Base-by-base conservation (phyloP, 2,113 vertebrate species). In the Lepisosteus osseus region DNA sequence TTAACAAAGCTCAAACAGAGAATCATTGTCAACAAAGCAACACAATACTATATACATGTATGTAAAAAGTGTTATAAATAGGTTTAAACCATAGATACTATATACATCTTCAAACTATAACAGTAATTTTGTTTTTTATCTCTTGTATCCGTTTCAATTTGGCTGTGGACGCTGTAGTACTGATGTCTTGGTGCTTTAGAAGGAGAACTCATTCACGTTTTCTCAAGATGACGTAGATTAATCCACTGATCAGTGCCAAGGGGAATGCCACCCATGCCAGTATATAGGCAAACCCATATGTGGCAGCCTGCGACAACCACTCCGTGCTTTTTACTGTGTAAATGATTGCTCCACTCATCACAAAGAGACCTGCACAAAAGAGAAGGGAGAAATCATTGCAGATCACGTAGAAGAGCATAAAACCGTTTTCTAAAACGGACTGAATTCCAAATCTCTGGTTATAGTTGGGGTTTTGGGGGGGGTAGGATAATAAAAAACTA, bases 61-160 rank as follows among this genome's bases (percentile, higher is more conserved):
- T 97, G 96, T 98, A 99, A 98, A 99, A 99, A 97, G 97, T 98
- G 97, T 99, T 99, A 99, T 99, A 99, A 99, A 99, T 99, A 99
- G 93, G 95, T 95, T 98, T 96, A 98, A 99, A 99, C 96, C 95
- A 89, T 94, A 96, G 95, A 95, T 96, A 98, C 93, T 99, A 99
- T 99, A 95, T 98, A 99, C 97, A 99, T 94, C 95, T 95, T 98
- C 92, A 89, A 86, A 92, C 94, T 87, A 92, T 94, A 93, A 94
- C 90, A 94, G 87, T 90, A 89, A 93, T 89, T 82, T 77, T 87
- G 84, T 85, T 80, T 87, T 82, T 79, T 77, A 76, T 89, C 92
- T 86, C 72, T 69, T 81, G 75, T 74, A 74, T 73, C 77, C 76
- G 68, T 75, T 68, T 68, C 72, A 73, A 65, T 78, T 82, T 83